Evolutionary conservation across 2,113 vertebrate genomes (phyloP).

Genomic region (Micronycteris hirsuta): DNA sequence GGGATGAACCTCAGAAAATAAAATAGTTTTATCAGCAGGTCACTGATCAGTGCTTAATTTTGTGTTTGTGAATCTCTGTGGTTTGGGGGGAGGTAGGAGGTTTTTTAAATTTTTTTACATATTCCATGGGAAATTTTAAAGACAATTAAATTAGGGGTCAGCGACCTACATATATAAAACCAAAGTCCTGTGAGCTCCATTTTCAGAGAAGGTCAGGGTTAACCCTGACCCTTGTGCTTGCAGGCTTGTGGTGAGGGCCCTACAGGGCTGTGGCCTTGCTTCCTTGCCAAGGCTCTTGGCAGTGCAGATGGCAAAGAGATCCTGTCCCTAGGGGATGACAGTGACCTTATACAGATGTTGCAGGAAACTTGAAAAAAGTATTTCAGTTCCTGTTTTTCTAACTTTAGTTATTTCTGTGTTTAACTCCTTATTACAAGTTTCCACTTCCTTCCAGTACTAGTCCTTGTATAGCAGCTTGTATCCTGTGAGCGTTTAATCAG

Average conservation of each 20-base stretch:
- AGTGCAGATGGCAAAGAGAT: not conserved
- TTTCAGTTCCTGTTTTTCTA: not conserved
- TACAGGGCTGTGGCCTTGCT: not conserved
- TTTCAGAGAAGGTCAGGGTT: not conserved
- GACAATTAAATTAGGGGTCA: not conserved
- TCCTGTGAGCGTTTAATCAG: not conserved
- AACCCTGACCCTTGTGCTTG: not conserved
- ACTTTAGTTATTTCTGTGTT: not conserved
- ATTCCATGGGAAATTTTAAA: not conserved
- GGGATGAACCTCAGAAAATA: not conserved
- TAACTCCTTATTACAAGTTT: not conserved
- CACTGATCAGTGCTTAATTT: not conserved
- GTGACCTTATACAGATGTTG: not conserved
- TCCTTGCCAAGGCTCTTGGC: not conserved
- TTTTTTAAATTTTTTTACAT: not conserved
- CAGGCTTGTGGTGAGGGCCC: not conserved
- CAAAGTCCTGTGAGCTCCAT: not conserved
- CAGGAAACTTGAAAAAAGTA: not conserved
- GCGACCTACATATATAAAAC: not conserved
- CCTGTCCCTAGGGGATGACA: fast-evolving
- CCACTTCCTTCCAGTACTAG: not conserved
- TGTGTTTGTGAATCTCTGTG: not conserved
- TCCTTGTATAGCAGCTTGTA: not conserved
- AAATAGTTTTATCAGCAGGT: not conserved
- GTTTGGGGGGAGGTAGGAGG: not conserved